Evolutionary conservation across 1,140 invertebrate species (phyloP), one percentile per base, ranked within the genome.

Genomic region (Neodiprion lecontei): DNA sequence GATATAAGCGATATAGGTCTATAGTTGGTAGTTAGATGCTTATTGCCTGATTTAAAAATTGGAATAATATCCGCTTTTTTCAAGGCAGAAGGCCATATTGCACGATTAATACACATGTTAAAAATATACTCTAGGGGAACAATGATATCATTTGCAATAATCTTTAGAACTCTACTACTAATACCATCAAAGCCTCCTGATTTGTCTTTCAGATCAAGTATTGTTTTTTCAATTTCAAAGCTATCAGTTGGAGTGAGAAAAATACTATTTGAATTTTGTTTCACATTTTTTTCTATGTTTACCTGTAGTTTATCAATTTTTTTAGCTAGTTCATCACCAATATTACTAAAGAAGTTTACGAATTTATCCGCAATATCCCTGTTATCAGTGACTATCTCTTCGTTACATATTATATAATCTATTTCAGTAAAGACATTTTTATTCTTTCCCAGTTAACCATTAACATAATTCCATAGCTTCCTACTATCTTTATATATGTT

Each of bases 1-100:
- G 21, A 1, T 61, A 72, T 72, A 9, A 72, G 48, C 11, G 72
- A 72, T 66, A 72, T 72, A 17, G 48, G 72, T 65, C 72, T 72
- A 72, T 72, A 72, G 28, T 72, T 72, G 9, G 48, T 65, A 14
- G 61, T 28, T n/a, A 53, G 40, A 72, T 11, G 8, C 53, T 72
- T 67, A 61, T 61, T 67, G 9, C 72, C 72, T 66, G 72, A 14
- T 72, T 72, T 72, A 21, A 68, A 67, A n/a, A 48, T 28, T 50
- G 72, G 72, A 9, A 61, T 72, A 72, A 72, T 28, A 9, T 61
- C 49, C 17, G 72, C 2, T 40, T 65, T 14, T 28, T 72, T 72
- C 1, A 61, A 65, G 8, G 53, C 53, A 61, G 67, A 14, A 21
- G 72, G 72, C 21, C 48, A 61, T 17, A 72, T 28, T 66, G 0